Percentiles rank a stretch among this genome's conserved stretches.
These are phyloP conservation scores for Pyrocoelia pectoralis DNA, from an alignment of 2,888 invertebrate genomes.

Conservation along the genomic window DNA sequence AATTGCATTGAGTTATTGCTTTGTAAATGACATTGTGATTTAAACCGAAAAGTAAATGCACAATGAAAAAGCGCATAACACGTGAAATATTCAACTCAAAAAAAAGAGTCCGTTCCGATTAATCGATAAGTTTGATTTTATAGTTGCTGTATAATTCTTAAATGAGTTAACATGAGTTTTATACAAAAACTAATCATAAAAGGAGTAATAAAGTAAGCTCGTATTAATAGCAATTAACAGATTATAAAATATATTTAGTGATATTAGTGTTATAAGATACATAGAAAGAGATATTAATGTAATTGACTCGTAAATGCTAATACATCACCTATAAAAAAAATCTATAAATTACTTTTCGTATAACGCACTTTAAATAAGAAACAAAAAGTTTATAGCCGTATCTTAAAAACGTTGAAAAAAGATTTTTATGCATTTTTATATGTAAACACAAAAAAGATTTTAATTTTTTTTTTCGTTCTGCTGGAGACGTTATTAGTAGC, in stretches of 20 bases:
- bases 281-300: constrained; percentile 11
- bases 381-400: background rate
- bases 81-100: constrained; percentile 1
- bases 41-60: constrained; percentile 21
- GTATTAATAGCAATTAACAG: constrained; percentile 26
- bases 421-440: constrained; percentile 1
- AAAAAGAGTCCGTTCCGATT: background rate
- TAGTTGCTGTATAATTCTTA: constrained; percentile 7
- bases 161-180: constrained; percentile 20
- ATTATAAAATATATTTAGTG: constrained; percentile 22
- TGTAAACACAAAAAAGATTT: constrained; percentile 5
- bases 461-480: constrained; percentile 5
- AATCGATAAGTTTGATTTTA: constrained; percentile 17
- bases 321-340: constrained; percentile 5
- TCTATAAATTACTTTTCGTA: background rate
- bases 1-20: constrained; percentile 43
- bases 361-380: too few relatives aligned
- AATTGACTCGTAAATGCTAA: constrained; percentile 11
- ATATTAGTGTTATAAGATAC: constrained; percentile 8
- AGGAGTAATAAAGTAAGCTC: constrained; percentile 21
- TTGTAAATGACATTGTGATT: constrained; percentile 44
- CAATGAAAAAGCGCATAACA: constrained; percentile 35
- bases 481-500: background rate
- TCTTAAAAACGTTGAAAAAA: background rate
- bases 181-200: constrained; percentile 21